These are phyloP conservation scores for Apteryx owenii DNA, from an alignment of 2,113 vertebrate genomes.

Conservation along the genomic window DNA sequence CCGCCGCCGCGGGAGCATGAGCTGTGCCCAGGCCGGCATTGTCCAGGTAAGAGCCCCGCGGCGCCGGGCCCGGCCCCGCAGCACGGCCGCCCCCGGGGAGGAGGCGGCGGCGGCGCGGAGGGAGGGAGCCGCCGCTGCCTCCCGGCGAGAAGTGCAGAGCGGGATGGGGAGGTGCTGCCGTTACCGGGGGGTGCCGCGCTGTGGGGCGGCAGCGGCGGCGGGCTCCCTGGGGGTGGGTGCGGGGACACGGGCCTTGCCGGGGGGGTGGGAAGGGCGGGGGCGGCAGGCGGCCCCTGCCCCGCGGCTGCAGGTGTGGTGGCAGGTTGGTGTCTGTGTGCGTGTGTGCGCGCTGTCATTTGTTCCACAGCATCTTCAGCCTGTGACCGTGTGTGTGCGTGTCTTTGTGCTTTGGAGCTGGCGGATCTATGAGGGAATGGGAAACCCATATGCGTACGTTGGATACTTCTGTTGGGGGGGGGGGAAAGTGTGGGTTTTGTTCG, in stretches of 20 bases:
- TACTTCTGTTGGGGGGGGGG: background rate
- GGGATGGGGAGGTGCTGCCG: background rate
- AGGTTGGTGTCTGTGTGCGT: background rate
- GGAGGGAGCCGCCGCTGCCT: background rate
- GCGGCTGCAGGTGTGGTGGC: background rate
- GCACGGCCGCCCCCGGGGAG: background rate
- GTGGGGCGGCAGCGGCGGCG: too few relatives aligned
- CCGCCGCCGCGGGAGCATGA: conserved; percentile 70
- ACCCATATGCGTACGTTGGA: background rate
- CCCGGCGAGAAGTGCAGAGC: background rate
- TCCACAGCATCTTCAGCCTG: background rate
- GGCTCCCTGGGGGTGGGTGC: too few relatives aligned
- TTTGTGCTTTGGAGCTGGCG: background rate
- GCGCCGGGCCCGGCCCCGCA: background rate
- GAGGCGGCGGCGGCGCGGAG: too few relatives aligned
- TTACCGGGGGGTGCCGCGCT: too few relatives aligned
- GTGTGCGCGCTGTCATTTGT: conserved; percentile 21
- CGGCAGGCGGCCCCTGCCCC: background rate
- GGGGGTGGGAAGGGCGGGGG: too few relatives aligned
- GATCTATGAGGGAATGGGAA: background rate
- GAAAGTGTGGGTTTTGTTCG: background rate
- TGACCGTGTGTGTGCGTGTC: background rate
- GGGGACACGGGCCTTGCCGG: too few relatives aligned
- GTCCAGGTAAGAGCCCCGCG: conserved; percentile 75
- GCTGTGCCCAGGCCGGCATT: conserved; percentile 76